Conservation (phyloP, 2,888 invertebrate genomes). For the Branchellion lobata region DNA sequence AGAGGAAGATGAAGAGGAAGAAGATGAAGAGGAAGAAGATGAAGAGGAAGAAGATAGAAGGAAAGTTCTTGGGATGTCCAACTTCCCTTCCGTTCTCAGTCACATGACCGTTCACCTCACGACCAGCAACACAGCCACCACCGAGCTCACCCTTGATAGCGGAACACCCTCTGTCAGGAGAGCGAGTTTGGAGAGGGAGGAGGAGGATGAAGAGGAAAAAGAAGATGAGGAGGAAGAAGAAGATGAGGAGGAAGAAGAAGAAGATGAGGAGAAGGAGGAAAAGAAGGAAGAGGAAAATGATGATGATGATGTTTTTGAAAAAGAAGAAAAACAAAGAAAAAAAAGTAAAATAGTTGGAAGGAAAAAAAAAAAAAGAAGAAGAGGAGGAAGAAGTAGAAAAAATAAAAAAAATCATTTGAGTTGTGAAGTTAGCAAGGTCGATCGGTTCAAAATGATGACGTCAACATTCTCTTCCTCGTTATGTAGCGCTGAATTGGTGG, state of each 20-base stretch:
- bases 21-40: background rate
- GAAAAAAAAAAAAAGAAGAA: background rate
- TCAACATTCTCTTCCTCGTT: no score
- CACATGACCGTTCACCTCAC: background rate
- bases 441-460: no score
- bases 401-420: no score
- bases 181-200: background rate
- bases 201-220: no score
- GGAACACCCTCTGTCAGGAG: background rate
- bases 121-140: background rate
- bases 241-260: no score
- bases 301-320: background rate
- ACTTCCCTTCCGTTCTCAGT: background rate
- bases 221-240: no score
- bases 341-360: no score
- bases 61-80: background rate
- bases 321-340: background rate
- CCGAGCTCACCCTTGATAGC: background rate
- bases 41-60: background rate
- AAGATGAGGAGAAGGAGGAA: no score
- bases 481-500: no score
- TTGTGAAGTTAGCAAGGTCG: no score
- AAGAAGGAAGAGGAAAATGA: constrained; percentile 3
- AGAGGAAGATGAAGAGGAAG: background rate
- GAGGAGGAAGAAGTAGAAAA: background rate